Conservation (phyloP, 2,888 invertebrate species). For the Eupithecia tripunctaria region DNA sequence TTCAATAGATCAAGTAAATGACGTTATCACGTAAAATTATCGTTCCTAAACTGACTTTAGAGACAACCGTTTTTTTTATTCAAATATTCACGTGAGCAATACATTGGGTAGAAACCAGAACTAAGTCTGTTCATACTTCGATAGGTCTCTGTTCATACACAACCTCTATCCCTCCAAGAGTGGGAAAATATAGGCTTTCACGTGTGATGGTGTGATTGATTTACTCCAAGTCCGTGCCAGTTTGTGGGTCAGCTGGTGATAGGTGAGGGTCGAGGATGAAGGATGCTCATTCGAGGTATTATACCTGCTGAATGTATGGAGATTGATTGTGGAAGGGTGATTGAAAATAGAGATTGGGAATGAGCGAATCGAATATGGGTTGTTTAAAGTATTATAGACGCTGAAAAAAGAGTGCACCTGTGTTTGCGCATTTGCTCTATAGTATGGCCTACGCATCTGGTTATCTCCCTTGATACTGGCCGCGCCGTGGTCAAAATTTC, state of each 20-base stretch:
- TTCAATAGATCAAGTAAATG: no score
- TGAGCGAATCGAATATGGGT: not conserved
- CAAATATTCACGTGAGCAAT: no score
- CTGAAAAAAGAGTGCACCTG: no score
- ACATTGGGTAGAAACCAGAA: not conserved
- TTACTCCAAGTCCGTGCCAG: conserved; percentile 19
- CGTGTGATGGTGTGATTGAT: conserved; percentile 33
- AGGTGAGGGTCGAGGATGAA: conserved; percentile 13
- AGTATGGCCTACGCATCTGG: no score
- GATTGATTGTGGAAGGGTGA: not conserved
- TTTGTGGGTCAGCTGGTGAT: conserved; percentile 27
- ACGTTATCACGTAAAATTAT: no score
- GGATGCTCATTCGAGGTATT: not conserved
- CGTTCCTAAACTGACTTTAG: no score
- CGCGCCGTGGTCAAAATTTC: no score
- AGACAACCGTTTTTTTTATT: no score
- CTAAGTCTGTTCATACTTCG: not conserved
- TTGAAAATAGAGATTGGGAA: not conserved
- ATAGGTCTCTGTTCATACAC: not conserved
- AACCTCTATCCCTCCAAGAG: conserved; percentile 8
- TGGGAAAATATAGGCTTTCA: conserved; percentile 20
- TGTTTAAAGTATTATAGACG: no score
- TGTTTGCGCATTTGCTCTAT: no score
- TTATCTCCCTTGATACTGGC: no score
- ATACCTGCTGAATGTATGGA: not conserved